Percentiles rank a stretch among this genome's conserved stretches.
Conservation (phyloP, 2,888 invertebrate species). For the Mylabris sibirica region DNA sequence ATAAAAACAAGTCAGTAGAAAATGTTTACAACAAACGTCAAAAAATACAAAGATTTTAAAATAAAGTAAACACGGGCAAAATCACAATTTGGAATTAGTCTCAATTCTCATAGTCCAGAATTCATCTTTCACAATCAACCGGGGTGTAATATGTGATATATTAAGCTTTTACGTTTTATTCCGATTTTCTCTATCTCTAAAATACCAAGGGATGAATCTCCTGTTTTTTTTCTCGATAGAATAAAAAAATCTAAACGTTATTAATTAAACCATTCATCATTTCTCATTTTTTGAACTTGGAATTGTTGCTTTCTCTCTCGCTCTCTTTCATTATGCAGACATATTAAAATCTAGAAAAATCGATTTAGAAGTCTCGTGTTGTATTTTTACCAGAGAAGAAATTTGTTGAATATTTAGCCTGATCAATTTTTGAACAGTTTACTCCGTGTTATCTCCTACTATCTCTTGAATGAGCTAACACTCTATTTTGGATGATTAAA, state of each 20-base stretch:
- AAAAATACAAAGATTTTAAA: conserved; percentile 16
- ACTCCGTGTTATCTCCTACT: neutral
- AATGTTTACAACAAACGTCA: conserved; percentile 15
- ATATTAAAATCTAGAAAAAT: conserved; percentile 28
- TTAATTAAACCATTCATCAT: conserved; percentile 24
- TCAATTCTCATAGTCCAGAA: conserved; percentile 27
- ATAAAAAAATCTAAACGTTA: conserved; percentile 22
- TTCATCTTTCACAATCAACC: conserved; percentile 26
- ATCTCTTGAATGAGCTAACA: neutral
- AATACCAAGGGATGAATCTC: conserved; percentile 28
- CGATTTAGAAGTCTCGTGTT: conserved; percentile 26
- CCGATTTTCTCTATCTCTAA: conserved; percentile 19
- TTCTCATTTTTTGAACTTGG: conserved; percentile 1
- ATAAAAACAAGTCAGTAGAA: neutral
- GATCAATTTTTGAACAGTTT: neutral
- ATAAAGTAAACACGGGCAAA: conserved; percentile 16
- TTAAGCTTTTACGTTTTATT: conserved; percentile 3
- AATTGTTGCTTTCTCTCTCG: neutral
- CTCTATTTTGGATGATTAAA: neutral
- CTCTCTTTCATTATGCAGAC: neutral
- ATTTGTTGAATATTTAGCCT: conserved; percentile 6
- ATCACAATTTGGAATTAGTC: conserved; percentile 19
- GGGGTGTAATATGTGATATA: conserved; percentile 18
- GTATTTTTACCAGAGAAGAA: conserved; percentile 11
- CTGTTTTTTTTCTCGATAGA: conserved; percentile 18